These are phyloP conservation scores for Mesocricetus auratus DNA, from an alignment of 2,113 vertebrate species.

Conservation along the genomic window DNA sequence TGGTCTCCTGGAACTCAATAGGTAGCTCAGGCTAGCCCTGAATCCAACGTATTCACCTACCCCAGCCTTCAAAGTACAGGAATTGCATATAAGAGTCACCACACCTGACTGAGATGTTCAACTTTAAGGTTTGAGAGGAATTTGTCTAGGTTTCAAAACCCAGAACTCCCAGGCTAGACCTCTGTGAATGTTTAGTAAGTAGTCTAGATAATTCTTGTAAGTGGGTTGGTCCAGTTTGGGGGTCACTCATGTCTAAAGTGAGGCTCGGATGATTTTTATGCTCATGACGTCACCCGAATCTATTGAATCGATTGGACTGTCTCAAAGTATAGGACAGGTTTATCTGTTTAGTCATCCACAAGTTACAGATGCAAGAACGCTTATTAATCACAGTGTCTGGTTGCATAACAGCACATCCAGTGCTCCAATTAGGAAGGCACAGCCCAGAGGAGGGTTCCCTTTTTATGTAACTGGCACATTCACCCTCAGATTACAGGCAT, in stretches of 20 bases:
- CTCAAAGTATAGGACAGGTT: slow-evolving; percentile 10
- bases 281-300: slow-evolving; percentile 78
- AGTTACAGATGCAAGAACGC: slow-evolving; percentile 42
- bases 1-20: neutral
- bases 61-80: neutral
- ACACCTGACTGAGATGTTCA: neutral
- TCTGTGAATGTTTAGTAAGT: neutral
- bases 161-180: neutral
- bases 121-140: neutral
- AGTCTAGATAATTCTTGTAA: neutral
- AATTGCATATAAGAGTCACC: neutral
- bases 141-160: neutral
- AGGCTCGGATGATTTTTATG: slow-evolving; percentile 70
- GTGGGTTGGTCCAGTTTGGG: neutral
- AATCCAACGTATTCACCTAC: neutral
- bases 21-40: neutral
- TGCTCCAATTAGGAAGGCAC: neutral
- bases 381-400: slow-evolving; percentile 25
- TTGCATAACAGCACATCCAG: slow-evolving; percentile 24
- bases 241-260: neutral
- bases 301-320: slow-evolving; percentile 73
- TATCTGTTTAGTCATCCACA: neutral
- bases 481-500: neutral
- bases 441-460: neutral
- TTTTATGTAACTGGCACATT: neutral